Evolutionary conservation across 2,888 invertebrate species (phyloP), one percentile per base, ranked within the genome.

Genomic region (Amiota mariae): DNA sequence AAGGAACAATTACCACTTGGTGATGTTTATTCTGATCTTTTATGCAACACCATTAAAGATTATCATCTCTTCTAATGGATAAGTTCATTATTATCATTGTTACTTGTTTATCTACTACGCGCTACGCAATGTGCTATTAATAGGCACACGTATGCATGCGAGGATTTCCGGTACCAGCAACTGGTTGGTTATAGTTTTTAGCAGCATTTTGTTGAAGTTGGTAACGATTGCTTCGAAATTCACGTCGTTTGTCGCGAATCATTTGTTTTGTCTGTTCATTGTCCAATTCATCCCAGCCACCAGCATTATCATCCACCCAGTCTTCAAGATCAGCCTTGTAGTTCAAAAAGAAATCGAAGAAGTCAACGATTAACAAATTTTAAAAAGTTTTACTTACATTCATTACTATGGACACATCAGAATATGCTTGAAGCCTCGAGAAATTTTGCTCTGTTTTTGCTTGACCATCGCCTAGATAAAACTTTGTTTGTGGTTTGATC

Each of bases 401-500:
- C 77, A 89, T 88, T 13, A 90, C 87, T 57, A 91, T 91, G 11
- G 91, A 87, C 72, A 90, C 89, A 81, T 91, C 90, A 20, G 88
- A 87, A 56, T 88, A 88, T 3, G 91, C 91, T 71, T 91, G 90
- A 77, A 92, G 89, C 75, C 91, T 90, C 4, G 91, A 89, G 47
- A 90, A 88, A 76, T 90, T 79, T 73, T 18, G 70, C 70, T 63
- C 20, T 8, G 64, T 89, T 9, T 46, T 24, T 24, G 70, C 24
- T 67, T 70, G 1, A 12, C 51, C 89, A 72, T 90, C 88, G 71
- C 87, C 90, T 46, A 93, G 87, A 71, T 92, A 88, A 67, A 93
- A 84, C 87, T 92, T 93, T 0, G 90, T 89, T 82, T 93, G 93
- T 72, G 90, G 92, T 15, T 92, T 92, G 54, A 93, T 93, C 76